Evolutionary conservation across 2,888 invertebrate species (phyloP).

Genomic region (Atherix ibis): DNA sequence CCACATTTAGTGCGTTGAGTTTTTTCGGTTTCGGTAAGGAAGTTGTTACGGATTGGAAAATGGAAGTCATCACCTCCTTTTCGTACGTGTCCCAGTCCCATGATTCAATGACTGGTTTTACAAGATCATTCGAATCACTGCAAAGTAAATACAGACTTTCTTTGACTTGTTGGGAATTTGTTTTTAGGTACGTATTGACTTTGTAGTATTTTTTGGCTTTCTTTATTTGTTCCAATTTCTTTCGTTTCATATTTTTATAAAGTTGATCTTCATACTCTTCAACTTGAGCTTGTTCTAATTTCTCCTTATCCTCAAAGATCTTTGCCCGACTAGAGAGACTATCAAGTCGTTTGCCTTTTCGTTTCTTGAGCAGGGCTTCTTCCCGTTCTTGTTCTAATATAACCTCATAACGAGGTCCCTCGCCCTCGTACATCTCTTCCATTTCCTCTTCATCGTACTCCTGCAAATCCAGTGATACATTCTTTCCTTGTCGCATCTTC

Average conservation of each 20-base stretch:
- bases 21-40: constrained; percentile 36
- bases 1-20: constrained; percentile 26
- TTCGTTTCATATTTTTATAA: constrained; percentile 40
- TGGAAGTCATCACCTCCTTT: constrained; percentile 38
- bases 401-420: constrained; percentile 50
- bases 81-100: constrained; percentile 51
- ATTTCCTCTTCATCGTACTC: constrained; percentile 39
- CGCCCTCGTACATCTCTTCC: constrained; percentile 47
- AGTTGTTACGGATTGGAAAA: constrained; percentile 34
- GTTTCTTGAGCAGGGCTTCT: constrained; percentile 38
- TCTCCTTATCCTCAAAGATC: constrained; percentile 63
- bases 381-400: constrained; percentile 42
- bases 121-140: constrained; percentile 44
- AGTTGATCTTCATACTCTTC: constrained; percentile 37
- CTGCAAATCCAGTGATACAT: constrained; percentile 55
- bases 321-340: constrained; percentile 48
- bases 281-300: constrained; percentile 40
- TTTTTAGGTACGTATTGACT: constrained; percentile 33
- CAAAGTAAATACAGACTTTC: constrained; percentile 36
- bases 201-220: constrained; percentile 30
- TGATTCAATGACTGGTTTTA: constrained; percentile 45
- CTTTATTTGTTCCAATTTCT: constrained; percentile 28
- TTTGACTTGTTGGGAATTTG: constrained; percentile 37
- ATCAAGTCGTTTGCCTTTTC: constrained; percentile 42
- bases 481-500: constrained; percentile 54